These are phyloP conservation scores for Diorhabda sublineata DNA, from an alignment of 1,140 invertebrate species.

Conservation along the genomic window DNA sequence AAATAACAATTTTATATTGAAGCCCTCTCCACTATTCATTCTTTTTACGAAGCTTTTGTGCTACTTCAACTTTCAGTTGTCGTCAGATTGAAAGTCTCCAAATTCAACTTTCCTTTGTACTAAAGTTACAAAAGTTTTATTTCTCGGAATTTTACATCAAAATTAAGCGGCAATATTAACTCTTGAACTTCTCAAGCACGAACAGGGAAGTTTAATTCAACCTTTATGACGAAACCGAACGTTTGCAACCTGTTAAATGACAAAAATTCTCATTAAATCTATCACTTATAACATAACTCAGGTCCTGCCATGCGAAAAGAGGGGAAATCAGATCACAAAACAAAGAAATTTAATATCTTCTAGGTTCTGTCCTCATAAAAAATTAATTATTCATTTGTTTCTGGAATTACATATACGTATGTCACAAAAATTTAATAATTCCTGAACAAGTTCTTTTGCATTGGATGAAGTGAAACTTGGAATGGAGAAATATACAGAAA, in stretches of 20 bases:
- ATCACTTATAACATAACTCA: not conserved
- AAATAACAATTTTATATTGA: too few relatives aligned
- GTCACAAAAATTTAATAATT: too few relatives aligned
- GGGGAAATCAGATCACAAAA: not conserved
- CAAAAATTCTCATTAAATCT: constrained; percentile 3
- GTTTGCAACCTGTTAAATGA: not conserved
- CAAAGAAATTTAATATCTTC: too few relatives aligned
- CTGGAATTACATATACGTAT: too few relatives aligned
- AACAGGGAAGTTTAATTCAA: constrained; percentile 3
- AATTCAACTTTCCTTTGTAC: not conserved
- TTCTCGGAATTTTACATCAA: not conserved
- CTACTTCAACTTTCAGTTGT: not conserved
- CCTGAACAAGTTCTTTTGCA: too few relatives aligned
- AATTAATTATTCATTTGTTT: too few relatives aligned
- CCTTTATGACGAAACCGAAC: constrained; percentile 1
- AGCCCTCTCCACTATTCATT: too few relatives aligned
- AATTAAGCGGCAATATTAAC: constrained; percentile 1
- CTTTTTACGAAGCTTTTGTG: not conserved
- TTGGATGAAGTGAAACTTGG: too few relatives aligned
- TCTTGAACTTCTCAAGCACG: not conserved
- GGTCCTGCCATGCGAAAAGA: not conserved
- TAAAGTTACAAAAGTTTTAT: not conserved
- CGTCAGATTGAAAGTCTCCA: not conserved
- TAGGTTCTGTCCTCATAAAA: too few relatives aligned
- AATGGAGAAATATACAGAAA: too few relatives aligned